phyloP scores from a whole-genome alignment of 2,113 vertebrate species.

The Hipposideros armiger region DNA sequence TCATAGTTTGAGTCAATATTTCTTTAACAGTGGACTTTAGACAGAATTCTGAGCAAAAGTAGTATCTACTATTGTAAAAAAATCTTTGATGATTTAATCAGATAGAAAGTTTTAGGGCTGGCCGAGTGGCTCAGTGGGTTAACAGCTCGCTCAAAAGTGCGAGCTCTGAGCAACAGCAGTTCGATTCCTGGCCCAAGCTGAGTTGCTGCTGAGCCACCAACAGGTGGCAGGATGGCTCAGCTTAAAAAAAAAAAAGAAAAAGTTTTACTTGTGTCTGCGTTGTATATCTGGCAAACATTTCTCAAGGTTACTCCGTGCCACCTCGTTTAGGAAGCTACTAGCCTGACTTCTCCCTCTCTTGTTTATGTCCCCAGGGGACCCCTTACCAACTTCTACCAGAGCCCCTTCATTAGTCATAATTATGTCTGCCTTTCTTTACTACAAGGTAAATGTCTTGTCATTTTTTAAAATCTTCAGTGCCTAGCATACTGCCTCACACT shows the following conservation, averaged over 20 bases:
- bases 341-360: background rate
- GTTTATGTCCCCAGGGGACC: background rate
- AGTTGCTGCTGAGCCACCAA: too few relatives aligned
- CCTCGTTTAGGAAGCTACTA: background rate
- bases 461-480: background rate
- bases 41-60: background rate
- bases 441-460: background rate
- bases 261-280: background rate
- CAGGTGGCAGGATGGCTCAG: too few relatives aligned
- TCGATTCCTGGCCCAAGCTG: too few relatives aligned
- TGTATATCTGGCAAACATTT: background rate
- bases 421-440: background rate
- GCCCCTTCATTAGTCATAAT: background rate
- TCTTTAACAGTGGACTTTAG: background rate
- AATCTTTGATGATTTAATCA: background rate
- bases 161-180: too few relatives aligned
- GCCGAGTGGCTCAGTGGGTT: too few relatives aligned
- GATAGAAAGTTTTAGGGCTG: background rate
- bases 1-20: background rate
- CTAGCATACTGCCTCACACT: background rate
- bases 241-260: background rate
- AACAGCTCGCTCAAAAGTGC: too few relatives aligned
- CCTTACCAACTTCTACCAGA: background rate
- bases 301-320: background rate
- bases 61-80: background rate